Evolutionary conservation across 2,888 invertebrate species (phyloP).

Genomic region (Drosophila eohydei): DNA sequence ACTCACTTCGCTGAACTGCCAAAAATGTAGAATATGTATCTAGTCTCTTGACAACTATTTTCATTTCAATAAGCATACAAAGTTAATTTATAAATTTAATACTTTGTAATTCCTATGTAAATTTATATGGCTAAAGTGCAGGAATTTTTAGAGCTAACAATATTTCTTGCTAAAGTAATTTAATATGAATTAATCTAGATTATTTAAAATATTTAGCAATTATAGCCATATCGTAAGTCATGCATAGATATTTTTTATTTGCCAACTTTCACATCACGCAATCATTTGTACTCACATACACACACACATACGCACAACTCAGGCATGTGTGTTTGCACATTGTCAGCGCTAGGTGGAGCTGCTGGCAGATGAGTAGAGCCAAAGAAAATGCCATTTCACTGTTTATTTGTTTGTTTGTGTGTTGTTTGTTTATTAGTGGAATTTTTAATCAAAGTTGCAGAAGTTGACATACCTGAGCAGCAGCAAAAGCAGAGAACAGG

Average conservation of each 20-base stretch:
- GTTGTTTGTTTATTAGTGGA: constrained; percentile 76
- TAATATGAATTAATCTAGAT: neutral
- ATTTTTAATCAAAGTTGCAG: constrained; percentile 78
- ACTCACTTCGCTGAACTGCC: neutral
- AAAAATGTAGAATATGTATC: neutral
- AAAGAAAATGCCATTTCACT: constrained; percentile 39
- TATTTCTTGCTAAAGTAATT: neutral
- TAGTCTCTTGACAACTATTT: neutral
- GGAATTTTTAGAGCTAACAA: neutral
- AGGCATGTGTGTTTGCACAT: constrained; percentile 28
- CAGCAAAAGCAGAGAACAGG: constrained; percentile 3
- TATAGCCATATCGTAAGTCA: neutral
- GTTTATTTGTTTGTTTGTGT: constrained; percentile 64
- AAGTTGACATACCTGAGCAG: constrained; percentile 69
- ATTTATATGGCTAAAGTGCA: neutral
- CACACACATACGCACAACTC: neutral
- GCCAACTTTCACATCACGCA: constrained; percentile 5
- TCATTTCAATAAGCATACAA: neutral
- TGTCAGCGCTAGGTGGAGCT: constrained; percentile 51
- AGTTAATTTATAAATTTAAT: neutral
- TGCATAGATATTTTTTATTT: neutral
- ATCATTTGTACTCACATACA: constrained; percentile 13
- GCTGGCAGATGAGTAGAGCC: constrained; percentile 8
- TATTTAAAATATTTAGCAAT: neutral
- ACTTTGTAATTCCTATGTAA: neutral